phyloP scores from a whole-genome alignment of 2,113 vertebrate species.

The Otus sunia region DNA sequence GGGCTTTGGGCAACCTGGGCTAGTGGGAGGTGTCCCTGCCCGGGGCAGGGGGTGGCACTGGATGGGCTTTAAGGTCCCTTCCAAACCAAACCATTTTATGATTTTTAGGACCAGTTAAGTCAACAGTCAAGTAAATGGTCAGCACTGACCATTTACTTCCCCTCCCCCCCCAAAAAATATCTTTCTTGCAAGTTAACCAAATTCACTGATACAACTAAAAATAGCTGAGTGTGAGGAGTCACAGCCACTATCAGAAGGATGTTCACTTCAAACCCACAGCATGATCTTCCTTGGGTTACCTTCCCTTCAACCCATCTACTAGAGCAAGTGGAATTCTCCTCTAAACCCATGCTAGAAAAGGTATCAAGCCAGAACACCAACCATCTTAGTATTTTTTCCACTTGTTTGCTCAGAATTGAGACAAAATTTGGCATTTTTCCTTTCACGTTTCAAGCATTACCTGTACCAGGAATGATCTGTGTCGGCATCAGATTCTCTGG shows the following conservation, averaged over 20 bases:
- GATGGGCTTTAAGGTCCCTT: no score
- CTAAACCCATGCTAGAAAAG: neutral
- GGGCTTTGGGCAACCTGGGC: neutral
- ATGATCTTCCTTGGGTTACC: neutral
- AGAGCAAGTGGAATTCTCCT: neutral
- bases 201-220: neutral
- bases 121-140: neutral
- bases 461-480: conserved; percentile 98
- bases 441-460: conserved; percentile 71
- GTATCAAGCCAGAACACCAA: neutral
- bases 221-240: neutral
- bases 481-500: conserved; percentile 99
- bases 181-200: neutral
- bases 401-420: neutral
- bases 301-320: neutral
- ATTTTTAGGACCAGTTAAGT: neutral
- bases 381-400: neutral
- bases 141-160: neutral
- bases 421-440: neutral
- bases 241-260: neutral
- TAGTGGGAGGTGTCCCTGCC: no score
- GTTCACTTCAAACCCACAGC: neutral
- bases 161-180: neutral
- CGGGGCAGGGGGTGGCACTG: no score
- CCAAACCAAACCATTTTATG: no score